These are phyloP conservation scores for Eilema sororculum DNA, from an alignment of 2,888 invertebrate species.

Conservation along the genomic window DNA sequence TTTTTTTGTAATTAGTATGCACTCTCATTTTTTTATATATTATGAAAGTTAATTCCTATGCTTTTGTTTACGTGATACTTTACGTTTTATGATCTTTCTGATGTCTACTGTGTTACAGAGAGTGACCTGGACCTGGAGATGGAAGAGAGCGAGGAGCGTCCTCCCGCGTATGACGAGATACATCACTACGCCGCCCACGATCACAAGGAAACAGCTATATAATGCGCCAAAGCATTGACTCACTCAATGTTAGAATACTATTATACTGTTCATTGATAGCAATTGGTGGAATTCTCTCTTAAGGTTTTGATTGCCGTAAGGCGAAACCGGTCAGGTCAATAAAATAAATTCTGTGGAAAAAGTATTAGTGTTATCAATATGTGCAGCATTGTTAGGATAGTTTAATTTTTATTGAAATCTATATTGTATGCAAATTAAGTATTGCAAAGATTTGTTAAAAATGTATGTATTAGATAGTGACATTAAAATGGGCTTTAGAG, in stretches of 20 bases:
- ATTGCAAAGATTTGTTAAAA: neutral
- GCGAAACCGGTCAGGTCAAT: too few species aligned
- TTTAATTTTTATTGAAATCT: neutral
- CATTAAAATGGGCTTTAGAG: neutral
- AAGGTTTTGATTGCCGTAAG: too few species aligned
- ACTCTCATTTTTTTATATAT: neutral
- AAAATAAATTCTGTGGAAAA: too few species aligned
- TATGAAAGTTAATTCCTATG: neutral
- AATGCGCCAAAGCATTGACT: conserved; percentile 22
- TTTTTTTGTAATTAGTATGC: neutral
- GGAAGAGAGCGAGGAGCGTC: conserved; percentile 69
- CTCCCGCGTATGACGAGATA: conserved; percentile 72
- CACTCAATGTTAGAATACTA: too few species aligned
- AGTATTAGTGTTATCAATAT: too few species aligned
- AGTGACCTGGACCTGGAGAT: conserved; percentile 78
- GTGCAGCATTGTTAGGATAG: too few species aligned
- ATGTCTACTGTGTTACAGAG: conserved; percentile 61
- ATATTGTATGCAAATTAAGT: neutral
- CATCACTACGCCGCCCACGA: conserved; percentile 55
- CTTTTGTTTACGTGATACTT: neutral
- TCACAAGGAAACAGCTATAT: conserved; percentile 77
- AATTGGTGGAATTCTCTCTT: too few species aligned
- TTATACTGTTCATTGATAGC: too few species aligned
- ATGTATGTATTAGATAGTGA: too few species aligned
- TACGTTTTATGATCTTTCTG: neutral